These are phyloP conservation scores for Agonum fuliginosum DNA, from an alignment of 2,888 invertebrate genomes.

Conservation along the genomic window DNA sequence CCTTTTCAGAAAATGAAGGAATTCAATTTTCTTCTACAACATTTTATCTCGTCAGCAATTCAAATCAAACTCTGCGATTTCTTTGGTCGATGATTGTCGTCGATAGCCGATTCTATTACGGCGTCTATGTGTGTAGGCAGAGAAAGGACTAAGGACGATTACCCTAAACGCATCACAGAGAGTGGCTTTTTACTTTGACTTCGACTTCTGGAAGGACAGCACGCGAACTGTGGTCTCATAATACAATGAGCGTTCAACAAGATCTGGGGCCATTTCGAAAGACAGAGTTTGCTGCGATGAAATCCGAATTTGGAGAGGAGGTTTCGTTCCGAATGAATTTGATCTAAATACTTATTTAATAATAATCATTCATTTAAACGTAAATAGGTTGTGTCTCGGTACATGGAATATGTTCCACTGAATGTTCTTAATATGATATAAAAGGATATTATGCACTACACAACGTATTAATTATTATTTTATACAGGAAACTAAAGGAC, in stretches of 20 bases:
- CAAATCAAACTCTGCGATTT: slow-evolving; percentile 16
- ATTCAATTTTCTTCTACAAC: background rate
- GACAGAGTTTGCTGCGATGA: background rate
- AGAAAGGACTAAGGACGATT: slow-evolving; percentile 7
- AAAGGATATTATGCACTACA: too few species aligned
- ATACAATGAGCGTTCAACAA: slow-evolving; percentile 29
- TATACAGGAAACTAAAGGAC: too few species aligned
- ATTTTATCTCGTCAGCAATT: slow-evolving; percentile 37
- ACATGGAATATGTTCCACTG: too few species aligned
- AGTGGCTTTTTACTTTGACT: slow-evolving; percentile 27
- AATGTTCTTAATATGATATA: too few species aligned
- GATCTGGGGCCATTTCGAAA: slow-evolving; percentile 29
- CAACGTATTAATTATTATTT: too few species aligned
- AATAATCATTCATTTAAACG: too few species aligned
- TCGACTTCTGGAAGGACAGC: slow-evolving; percentile 9
- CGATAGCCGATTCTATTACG: slow-evolving; percentile 26
- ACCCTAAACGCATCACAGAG: slow-evolving; percentile 36
- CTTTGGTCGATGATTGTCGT: background rate
- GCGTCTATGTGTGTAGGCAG: background rate
- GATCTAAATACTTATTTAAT: too few species aligned
- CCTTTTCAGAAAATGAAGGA: background rate
- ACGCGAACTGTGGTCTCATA: slow-evolving; percentile 17
- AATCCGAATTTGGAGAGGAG: background rate
- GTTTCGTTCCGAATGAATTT: background rate
- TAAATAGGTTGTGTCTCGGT: too few species aligned